Conservation (phyloP, 1,140 invertebrate genomes). For the Platyura marginata region DNA sequence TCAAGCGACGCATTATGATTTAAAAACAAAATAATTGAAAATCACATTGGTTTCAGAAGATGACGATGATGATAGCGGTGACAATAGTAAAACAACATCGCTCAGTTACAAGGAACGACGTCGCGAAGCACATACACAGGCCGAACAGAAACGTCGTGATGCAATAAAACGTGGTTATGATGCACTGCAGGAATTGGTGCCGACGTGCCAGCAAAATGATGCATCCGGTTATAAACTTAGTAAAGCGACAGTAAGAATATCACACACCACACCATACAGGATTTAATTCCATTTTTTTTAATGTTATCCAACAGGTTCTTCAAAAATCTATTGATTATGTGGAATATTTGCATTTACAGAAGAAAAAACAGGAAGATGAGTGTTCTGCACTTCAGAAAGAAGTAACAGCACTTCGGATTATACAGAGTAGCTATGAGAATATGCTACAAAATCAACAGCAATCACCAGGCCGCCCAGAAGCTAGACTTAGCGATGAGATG, state of each 20-base stretch:
- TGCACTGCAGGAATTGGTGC: conserved; percentile 76
- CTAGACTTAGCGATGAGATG: conserved; percentile 77
- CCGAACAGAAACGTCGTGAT: conserved; percentile 91
- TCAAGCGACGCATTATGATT: conserved; percentile 3
- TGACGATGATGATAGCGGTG: conserved; percentile 66
- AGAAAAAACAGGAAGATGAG: conserved; percentile 85
- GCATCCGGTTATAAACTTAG: conserved; percentile 83
- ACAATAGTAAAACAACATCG: conserved; percentile 51
- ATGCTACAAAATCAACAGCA: conserved; percentile 90
- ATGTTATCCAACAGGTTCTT: conserved; percentile 36
- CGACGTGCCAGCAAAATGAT: conserved; percentile 70
- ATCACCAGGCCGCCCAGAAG: conserved; percentile 72
- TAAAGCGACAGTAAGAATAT: conserved; percentile 61
- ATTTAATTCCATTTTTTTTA: background rate
- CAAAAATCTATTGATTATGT: conserved; percentile 86
- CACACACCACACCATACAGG: too few relatives aligned
- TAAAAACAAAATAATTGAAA: conserved; percentile 10
- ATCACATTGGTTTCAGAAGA: conserved; percentile 43
- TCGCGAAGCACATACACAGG: conserved; percentile 89
- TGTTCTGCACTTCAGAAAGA: conserved; percentile 84
- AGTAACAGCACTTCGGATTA: conserved; percentile 81
- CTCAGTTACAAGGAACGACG: conserved; percentile 84
- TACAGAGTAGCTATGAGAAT: conserved; percentile 87
- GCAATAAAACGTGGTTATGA: conserved; percentile 94
- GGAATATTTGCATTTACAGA: conserved; percentile 78